Evolutionary conservation across 2,797 vertebrate species (phyloP).

Genomic region (Myoxocephalus aenaeus): DNA sequence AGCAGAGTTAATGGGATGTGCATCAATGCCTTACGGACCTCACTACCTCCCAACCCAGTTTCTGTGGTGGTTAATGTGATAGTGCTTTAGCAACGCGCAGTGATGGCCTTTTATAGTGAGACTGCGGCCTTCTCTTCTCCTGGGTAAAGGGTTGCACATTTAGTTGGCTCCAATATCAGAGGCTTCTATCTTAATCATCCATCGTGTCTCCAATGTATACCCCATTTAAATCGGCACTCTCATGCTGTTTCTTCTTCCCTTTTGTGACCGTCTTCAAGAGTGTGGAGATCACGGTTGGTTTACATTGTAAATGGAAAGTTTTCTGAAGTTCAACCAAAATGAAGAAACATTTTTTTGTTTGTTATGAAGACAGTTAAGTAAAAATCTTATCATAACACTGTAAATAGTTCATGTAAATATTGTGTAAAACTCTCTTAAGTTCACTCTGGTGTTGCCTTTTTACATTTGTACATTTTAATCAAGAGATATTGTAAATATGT

Average conservation of each 20-base stretch:
- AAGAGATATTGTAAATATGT: conserved; percentile 73
- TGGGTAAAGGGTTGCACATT: conserved; percentile 22
- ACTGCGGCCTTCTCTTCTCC: conserved; percentile 15
- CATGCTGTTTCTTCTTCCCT: background rate
- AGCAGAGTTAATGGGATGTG: conserved; percentile 20
- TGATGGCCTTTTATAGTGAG: background rate
- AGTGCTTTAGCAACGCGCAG: conserved; percentile 16
- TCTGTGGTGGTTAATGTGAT: background rate
- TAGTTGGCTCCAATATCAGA: conserved; percentile 9
- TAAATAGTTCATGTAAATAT: conserved; percentile 77
- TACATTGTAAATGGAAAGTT: conserved; percentile 55
- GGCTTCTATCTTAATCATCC: background rate
- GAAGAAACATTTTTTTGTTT: conserved; percentile 52
- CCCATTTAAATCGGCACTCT: conserved; percentile 7
- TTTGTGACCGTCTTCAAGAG: conserved; percentile 10
- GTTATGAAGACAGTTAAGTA: conserved; percentile 40
- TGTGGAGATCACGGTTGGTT: conserved; percentile 34
- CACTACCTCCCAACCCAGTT: conserved; percentile 17
- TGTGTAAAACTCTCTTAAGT: conserved; percentile 62
- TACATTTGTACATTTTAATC: conserved; percentile 71
- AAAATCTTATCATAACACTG: conserved; percentile 53
- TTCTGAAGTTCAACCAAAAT: conserved; percentile 63
- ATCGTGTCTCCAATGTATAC: background rate
- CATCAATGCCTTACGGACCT: conserved; percentile 51
- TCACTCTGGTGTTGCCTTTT: conserved; percentile 57